Conservation (phyloP, 2,113 vertebrate genomes). For the Electrona antarctica region DNA sequence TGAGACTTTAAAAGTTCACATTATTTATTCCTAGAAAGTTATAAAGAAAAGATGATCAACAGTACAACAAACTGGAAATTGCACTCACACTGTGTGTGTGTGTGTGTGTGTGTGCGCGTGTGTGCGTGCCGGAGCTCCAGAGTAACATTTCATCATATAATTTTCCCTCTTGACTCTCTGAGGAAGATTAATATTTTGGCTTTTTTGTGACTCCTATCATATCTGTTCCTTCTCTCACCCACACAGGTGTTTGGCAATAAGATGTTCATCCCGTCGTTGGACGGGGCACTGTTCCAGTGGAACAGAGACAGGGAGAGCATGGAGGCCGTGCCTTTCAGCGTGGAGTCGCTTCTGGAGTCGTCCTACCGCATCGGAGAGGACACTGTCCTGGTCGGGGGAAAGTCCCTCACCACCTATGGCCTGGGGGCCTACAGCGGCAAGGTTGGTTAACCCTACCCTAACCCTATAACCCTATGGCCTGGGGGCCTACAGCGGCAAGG, state of each 20-base stretch:
- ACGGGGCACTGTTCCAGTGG: conserved; percentile 97
- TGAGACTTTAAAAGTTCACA: conserved; percentile 17
- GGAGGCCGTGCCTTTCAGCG: conserved; percentile 97
- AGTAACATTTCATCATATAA: too few relatives aligned
- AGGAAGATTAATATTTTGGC: too few relatives aligned
- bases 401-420: conserved; percentile 93
- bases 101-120: too few relatives aligned
- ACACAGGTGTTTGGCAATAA: conserved; percentile 94
- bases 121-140: too few relatives aligned
- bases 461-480: not conserved
- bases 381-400: conserved; percentile 94
- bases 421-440: conserved; percentile 93
- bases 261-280: conserved; percentile 97
- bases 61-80: too few relatives aligned
- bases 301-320: conserved; percentile 94
- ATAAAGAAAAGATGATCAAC: too few relatives aligned
- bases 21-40: not conserved
- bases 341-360: conserved; percentile 95
- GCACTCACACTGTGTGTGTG: too few relatives aligned
- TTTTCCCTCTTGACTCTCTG: too few relatives aligned
- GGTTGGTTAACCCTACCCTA: conserved; percentile 78
- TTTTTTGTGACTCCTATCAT: too few relatives aligned
- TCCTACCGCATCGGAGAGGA: conserved; percentile 96
- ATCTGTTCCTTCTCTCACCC: not conserved
- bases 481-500: too few relatives aligned